A percentile compares a stretch with the other conserved stretches of the same genome.
Evolutionary conservation across 2,888 invertebrate species (phyloP).

Genomic region (Cyclophora punctaria): DNA sequence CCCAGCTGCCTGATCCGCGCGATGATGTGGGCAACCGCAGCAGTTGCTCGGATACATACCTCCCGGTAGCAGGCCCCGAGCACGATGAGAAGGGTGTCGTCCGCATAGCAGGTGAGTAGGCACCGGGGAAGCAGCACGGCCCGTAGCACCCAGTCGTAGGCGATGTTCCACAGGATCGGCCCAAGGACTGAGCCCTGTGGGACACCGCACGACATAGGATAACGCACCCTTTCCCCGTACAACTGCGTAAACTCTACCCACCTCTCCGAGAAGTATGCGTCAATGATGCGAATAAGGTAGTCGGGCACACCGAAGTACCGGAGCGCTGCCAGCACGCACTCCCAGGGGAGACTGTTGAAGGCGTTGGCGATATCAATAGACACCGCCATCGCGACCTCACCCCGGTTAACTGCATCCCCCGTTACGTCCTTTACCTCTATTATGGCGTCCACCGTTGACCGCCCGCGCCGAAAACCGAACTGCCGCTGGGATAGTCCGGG

Average conservation of each 20-base stretch:
- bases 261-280: neutral
- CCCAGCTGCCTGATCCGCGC: neutral
- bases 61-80: neutral
- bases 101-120: conserved; percentile 9
- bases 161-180: conserved; percentile 14
- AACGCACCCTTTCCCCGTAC: neutral
- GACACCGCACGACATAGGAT: conserved; percentile 5
- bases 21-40: neutral
- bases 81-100: conserved; percentile 9
- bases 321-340: neutral
- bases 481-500: too few species aligned
- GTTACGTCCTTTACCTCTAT: too few species aligned
- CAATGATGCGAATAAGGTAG: neutral
- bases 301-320: neutral
- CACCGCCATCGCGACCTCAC: neutral
- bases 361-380: conserved; percentile 1
- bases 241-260: neutral
- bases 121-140: conserved; percentile 1
- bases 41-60: neutral
- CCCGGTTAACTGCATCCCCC: neutral
- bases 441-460: too few species aligned
- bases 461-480: too few species aligned
- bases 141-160: conserved; percentile 9
- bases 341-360: conserved; percentile 1
- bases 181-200: conserved; percentile 15